Percentiles rank a stretch among this genome's conserved stretches.
Conservation (phyloP, 2,797 vertebrate genomes). For the Linurgus olivaceus region DNA sequence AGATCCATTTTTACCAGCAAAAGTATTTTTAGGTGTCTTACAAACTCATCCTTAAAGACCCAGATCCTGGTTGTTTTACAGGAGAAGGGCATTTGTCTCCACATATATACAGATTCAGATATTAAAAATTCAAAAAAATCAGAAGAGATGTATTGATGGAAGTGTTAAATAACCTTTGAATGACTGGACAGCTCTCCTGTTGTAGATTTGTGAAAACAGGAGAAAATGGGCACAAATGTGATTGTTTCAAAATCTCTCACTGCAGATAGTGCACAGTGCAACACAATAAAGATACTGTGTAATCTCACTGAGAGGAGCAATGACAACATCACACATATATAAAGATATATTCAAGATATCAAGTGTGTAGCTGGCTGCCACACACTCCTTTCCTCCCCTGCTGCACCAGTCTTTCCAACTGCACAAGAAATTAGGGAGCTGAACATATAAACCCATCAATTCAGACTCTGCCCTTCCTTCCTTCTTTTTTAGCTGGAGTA, state of each 20-base stretch:
- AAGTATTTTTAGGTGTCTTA: constrained; percentile 26
- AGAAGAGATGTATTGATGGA: not conserved
- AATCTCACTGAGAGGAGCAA: not conserved
- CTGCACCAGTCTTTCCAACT: not conserved
- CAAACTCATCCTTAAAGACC: constrained; percentile 19
- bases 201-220: not conserved
- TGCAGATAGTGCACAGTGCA: not conserved
- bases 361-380: not conserved
- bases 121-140: not conserved
- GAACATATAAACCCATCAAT: not conserved
- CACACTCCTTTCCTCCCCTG: not conserved
- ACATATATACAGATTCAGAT: not conserved
- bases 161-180: not conserved
- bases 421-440: not conserved
- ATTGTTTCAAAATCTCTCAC: not conserved
- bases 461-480: not conserved
- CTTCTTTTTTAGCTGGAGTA: not conserved
- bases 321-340: not conserved
- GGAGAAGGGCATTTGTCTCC: not conserved
- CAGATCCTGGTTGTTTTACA: not conserved
- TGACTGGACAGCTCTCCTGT: not conserved
- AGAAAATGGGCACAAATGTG: not conserved
- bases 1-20: constrained; percentile 47
- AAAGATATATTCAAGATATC: not conserved
- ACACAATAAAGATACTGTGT: not conserved